phyloP scores from a whole-genome alignment of 92 coral and sea anemone genomes.

The Metridium senile region DNA sequence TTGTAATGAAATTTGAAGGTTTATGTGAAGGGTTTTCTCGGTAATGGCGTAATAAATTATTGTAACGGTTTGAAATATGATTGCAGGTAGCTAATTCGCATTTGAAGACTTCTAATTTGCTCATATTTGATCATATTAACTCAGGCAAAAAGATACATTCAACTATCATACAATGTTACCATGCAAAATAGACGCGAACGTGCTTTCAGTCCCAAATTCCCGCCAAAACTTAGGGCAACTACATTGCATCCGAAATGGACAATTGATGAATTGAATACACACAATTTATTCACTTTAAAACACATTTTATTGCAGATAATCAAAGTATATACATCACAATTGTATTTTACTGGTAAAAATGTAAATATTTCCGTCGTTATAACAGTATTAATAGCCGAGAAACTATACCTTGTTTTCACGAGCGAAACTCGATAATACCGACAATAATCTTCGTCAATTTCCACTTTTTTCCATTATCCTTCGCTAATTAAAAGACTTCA shows the following conservation, averaged over 20 bases:
- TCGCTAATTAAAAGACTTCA: not conserved
- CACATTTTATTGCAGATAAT: no score
- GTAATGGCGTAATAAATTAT: not conserved
- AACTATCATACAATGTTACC: constrained; percentile 1
- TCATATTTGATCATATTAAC: no score
- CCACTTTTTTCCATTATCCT: not conserved
- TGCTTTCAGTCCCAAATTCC: not conserved
- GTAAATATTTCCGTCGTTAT: no score
- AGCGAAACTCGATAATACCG: not conserved
- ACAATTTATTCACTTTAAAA: no score
- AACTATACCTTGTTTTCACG: no score
- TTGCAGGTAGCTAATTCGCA: not conserved
- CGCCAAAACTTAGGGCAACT: not conserved
- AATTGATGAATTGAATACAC: not conserved
- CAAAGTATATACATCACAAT: no score
- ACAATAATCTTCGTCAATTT: not conserved
- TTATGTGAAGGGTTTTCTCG: not conserved
- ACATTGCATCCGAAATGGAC: not conserved
- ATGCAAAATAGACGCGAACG: not conserved
- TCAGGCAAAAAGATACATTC: no score
- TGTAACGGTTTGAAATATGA: not conserved
- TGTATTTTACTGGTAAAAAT: no score
- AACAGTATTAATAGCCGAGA: no score
- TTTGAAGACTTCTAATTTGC: no score
- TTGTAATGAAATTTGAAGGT: not conserved